phyloP scores from a whole-genome alignment of 1,140 invertebrate species.

The Brachionus rotundiformis region DNA sequence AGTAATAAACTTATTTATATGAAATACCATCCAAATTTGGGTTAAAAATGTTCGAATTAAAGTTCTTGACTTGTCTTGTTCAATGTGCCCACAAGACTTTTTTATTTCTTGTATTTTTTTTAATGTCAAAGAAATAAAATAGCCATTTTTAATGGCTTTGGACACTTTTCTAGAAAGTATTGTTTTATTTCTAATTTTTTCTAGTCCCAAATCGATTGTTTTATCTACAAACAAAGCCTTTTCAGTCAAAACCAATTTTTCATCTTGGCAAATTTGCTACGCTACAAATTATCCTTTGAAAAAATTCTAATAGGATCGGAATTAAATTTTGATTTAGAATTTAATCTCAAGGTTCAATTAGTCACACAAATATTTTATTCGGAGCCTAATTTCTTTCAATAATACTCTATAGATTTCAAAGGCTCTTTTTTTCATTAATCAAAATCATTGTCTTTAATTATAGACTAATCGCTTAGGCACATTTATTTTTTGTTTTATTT shows the following conservation, averaged over 20 bases:
- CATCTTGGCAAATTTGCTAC: not conserved
- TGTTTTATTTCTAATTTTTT: not conserved
- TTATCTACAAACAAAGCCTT: not conserved
- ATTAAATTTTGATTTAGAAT: not conserved
- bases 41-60: conserved; percentile 20
- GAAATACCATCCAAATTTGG: not conserved
- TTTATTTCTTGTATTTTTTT: not conserved
- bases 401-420: not conserved
- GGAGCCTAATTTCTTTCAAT: not conserved
- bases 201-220: not conserved
- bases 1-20: not conserved
- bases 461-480: not conserved
- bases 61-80: not conserved
- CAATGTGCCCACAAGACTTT: not conserved
- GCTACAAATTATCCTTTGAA: not conserved
- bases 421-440: not conserved
- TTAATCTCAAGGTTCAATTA: not conserved
- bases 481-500: not conserved
- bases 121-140: conserved; percentile 22
- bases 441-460: not conserved
- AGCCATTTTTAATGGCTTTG: not conserved
- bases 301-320: not conserved
- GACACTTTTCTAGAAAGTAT: conserved; percentile 16
- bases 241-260: not conserved
- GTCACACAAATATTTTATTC: not conserved